Conservation (phyloP, 2,888 invertebrate species). For the Microctonus aethiopoides region DNA sequence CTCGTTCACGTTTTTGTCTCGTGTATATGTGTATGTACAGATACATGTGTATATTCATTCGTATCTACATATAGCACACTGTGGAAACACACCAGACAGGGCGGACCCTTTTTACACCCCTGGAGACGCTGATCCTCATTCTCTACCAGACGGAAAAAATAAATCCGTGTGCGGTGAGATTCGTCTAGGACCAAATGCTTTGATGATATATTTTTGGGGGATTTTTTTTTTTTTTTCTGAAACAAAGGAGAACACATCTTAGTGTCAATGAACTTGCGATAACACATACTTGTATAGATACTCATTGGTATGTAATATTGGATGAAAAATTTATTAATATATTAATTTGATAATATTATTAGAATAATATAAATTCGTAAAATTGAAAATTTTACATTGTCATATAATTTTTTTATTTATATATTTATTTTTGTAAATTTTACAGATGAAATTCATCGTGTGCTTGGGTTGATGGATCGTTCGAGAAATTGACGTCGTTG, state of each 20-base stretch:
- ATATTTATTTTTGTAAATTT: too few relatives aligned
- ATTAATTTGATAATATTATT: too few relatives aligned
- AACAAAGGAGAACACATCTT: neutral
- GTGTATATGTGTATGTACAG: neutral
- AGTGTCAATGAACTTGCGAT: neutral
- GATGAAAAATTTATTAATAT: too few relatives aligned
- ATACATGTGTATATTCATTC: neutral
- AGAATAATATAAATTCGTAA: too few relatives aligned
- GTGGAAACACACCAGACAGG: slow-evolving; percentile 21
- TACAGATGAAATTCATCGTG: too few relatives aligned
- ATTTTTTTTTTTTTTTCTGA: neutral
- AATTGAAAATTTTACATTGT: too few relatives aligned
- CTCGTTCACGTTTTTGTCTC: neutral
- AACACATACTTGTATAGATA: too few relatives aligned
- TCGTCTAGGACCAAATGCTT: slow-evolving; percentile 12
- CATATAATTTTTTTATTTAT: too few relatives aligned
- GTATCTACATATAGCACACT: neutral
- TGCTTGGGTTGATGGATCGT: too few relatives aligned
- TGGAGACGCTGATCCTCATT: slow-evolving; percentile 20
- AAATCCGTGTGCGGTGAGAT: neutral
- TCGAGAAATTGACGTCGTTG: neutral
- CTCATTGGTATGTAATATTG: too few relatives aligned
- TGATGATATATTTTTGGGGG: neutral
- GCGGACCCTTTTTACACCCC: slow-evolving; percentile 20
- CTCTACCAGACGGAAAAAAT: slow-evolving; percentile 32